A percentile compares a stretch with the other conserved stretches of the same genome.
Evolutionary conservation across 2,113 vertebrate genomes (phyloP).

Genomic region (Micronycteris hirsuta): DNA sequence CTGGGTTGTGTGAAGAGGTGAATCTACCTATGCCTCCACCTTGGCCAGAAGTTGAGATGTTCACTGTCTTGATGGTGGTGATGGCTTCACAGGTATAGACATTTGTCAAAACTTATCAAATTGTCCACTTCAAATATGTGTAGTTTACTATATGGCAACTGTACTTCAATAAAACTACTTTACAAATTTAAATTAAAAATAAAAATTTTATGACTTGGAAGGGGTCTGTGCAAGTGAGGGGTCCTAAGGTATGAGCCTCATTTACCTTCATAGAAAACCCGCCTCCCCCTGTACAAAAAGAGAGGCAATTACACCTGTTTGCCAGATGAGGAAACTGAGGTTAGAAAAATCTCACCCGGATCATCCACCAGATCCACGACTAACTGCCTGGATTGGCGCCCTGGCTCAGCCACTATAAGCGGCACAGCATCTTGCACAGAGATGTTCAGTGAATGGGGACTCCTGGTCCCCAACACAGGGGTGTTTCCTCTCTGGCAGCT

Average conservation of each 20-base stretch:
- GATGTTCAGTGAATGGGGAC: not conserved
- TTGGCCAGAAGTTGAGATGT: too few relatives aligned
- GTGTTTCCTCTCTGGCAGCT: not conserved
- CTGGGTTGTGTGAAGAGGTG: too few relatives aligned
- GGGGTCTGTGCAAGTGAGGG: not conserved
- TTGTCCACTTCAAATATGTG: not conserved
- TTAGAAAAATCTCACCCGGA: not conserved
- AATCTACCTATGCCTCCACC: too few relatives aligned
- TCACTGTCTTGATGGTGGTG: not conserved
- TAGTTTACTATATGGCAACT: not conserved
- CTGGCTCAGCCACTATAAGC: not conserved
- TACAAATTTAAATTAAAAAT: not conserved
- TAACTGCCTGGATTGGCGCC: not conserved
- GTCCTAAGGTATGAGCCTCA: rapidly evolving
- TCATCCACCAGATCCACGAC: not conserved
- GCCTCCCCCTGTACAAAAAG: not conserved
- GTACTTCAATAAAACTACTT: not conserved
- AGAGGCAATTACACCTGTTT: not conserved
- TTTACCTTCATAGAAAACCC: not conserved
- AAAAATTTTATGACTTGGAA: not conserved
- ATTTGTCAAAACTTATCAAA: not conserved
- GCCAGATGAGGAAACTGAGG: not conserved
- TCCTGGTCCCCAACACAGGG: too few relatives aligned
- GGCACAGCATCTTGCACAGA: not conserved
- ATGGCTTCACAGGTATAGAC: not conserved